Conservation (phyloP, 2,797 vertebrate genomes). For the Manis crassicaudata region DNA sequence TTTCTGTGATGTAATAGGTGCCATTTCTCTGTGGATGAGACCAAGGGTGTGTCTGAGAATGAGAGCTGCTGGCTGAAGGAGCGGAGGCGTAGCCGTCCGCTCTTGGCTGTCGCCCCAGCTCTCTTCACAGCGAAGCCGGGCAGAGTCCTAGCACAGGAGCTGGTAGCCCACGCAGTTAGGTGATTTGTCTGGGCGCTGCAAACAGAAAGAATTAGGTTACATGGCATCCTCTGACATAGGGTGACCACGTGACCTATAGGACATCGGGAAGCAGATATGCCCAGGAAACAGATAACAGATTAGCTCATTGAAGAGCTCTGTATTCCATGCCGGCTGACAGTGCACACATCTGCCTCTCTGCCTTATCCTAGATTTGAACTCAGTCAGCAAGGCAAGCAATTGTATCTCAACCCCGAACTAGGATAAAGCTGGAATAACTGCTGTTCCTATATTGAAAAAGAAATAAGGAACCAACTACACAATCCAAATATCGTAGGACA, state of each 20-base stretch:
- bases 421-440: neutral
- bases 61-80: neutral
- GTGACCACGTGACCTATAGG: neutral
- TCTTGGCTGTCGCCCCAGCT: neutral
- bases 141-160: neutral
- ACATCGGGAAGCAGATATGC: neutral
- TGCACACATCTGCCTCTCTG: neutral
- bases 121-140: too few species aligned
- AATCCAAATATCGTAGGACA: neutral
- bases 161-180: neutral
- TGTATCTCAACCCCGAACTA: neutral
- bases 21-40: conserved; percentile 49
- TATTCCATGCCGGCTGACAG: neutral
- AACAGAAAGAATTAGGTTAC: neutral
- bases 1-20: neutral
- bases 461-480: neutral
- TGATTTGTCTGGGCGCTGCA: neutral
- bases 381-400: neutral
- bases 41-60: neutral
- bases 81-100: fast-evolving
- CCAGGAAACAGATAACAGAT: too few species aligned
- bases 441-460: neutral
- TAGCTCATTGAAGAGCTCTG: neutral
- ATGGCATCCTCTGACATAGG: neutral
- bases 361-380: neutral